Conservation (phyloP, 2,888 invertebrate genomes). For the Xestia xanthographa region DNA sequence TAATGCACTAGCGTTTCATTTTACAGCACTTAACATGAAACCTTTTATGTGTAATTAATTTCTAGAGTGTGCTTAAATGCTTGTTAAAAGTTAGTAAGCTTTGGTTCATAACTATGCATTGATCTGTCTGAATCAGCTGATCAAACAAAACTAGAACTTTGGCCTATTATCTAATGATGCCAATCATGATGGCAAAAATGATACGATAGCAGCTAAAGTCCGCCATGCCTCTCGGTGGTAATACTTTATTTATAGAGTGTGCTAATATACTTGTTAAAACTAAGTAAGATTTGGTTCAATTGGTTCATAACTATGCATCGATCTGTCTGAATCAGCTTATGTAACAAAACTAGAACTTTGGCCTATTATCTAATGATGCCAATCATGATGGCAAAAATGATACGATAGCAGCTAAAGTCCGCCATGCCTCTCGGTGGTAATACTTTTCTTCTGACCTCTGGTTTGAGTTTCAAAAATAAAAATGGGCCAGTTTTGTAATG, state of each 20-base stretch:
- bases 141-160: neutral
- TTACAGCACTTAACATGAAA: slow-evolving; percentile 8
- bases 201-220: neutral
- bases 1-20: neutral
- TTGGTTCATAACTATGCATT: neutral
- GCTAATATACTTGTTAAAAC: no score
- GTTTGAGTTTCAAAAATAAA: no score
- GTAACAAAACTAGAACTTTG: neutral
- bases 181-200: neutral
- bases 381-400: neutral
- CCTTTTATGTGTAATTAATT: neutral
- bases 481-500: no score
- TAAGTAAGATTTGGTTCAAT: no score
- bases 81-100: neutral
- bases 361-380: neutral
- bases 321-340: neutral
- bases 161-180: neutral
- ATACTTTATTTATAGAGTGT: no score
- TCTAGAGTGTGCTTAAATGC: neutral
- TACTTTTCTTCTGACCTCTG: no score
- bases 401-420: neutral
- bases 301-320: no score
- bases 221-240: no score
- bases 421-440: no score
- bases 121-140: neutral